These are phyloP conservation scores for Cebus imitator DNA, from an alignment of 2,113 vertebrate species.

Conservation along the genomic window DNA sequence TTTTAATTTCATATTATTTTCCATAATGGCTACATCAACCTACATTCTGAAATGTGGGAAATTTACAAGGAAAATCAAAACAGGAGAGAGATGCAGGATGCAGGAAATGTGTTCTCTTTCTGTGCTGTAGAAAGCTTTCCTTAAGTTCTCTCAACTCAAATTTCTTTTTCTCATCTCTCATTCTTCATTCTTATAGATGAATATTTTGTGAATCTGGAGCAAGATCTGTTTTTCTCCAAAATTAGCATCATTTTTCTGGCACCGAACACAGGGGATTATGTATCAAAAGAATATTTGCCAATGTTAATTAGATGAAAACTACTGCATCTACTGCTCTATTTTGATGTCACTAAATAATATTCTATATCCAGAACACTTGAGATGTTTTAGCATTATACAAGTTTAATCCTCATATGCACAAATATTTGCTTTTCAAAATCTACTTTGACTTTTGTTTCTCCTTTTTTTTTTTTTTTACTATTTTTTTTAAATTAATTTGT, in stretches of 20 bases:
- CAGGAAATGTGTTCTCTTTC: not conserved
- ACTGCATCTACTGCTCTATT: not conserved
- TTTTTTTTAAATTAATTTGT: not conserved
- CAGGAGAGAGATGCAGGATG: not conserved
- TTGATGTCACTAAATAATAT: not conserved
- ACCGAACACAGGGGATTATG: not conserved
- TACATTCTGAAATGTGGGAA: not conserved
- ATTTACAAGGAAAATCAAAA: not conserved
- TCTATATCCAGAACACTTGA: not conserved
- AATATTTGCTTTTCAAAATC: not conserved
- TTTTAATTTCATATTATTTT: not conserved
- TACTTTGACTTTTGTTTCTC: conserved; percentile 7
- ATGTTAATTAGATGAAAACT: conserved; percentile 20
- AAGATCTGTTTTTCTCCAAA: conserved; percentile 41
- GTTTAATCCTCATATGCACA: not conserved
- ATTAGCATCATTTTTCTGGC: not conserved
- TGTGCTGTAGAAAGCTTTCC: not conserved
- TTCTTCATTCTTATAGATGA: not conserved
- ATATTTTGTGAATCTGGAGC: not conserved
- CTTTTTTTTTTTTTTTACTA: not conserved
- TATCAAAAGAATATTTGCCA: not conserved
- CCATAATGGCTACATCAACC: not conserved
- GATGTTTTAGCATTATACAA: not conserved
- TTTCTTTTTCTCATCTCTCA: not conserved
- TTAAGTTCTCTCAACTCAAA: not conserved